Conservation (phyloP, 2,888 invertebrate species). For the Eledone cirrhosa region DNA sequence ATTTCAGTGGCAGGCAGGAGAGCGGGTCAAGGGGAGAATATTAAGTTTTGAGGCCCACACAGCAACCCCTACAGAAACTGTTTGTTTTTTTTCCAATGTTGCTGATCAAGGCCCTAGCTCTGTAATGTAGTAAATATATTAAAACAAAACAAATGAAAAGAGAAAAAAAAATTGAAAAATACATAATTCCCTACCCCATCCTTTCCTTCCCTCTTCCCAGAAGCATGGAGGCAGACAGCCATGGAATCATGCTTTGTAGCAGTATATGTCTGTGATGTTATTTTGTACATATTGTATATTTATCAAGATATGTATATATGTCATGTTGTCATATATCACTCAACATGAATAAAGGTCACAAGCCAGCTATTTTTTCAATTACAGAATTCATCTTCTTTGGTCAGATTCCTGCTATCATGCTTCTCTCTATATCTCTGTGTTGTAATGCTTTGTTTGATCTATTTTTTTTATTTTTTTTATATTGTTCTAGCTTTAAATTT, state of each 20-base stretch:
- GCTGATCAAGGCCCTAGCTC: slow-evolving; percentile 13
- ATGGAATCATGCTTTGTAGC: slow-evolving; percentile 31
- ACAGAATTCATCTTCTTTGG: slow-evolving; percentile 24
- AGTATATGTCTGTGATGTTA: slow-evolving; percentile 46
- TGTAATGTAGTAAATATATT: neutral
- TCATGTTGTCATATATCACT: slow-evolving; percentile 36
- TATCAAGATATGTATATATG: slow-evolving; percentile 44
- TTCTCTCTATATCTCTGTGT: neutral
- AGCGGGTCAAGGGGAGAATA: slow-evolving; percentile 22
- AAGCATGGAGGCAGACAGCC: slow-evolving; percentile 28
- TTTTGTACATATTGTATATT: slow-evolving; percentile 56
- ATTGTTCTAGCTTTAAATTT: no score
- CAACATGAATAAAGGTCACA: slow-evolving; percentile 46
- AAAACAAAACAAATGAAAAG: no score
- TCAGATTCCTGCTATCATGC: neutral
- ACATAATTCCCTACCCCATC: no score
- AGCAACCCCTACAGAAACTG: slow-evolving; percentile 18
- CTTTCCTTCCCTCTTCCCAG: no score
- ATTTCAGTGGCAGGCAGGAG: slow-evolving; percentile 20
- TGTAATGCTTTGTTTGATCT: no score
- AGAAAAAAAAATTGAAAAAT: no score
- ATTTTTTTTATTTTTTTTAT: no score
- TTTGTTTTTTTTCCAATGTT: slow-evolving; percentile 14
- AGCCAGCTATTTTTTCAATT: slow-evolving; percentile 55
- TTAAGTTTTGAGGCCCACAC: slow-evolving; percentile 8